Conservation (phyloP, 2,888 invertebrate genomes). For the Parapristionchus giblindavisi region DNA sequence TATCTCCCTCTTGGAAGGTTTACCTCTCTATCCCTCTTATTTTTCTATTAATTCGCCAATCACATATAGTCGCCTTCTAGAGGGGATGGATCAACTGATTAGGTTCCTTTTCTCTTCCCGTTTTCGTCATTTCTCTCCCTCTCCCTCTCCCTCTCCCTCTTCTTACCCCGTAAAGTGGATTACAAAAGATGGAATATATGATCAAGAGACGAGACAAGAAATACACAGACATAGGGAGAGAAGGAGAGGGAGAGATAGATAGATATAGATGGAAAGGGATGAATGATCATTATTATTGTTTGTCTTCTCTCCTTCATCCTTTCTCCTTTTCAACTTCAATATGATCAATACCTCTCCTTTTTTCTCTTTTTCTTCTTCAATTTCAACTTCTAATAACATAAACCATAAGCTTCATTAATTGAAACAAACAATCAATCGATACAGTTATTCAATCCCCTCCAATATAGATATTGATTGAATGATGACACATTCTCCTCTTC, state of each 20-base stretch:
- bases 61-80: too few relatives aligned
- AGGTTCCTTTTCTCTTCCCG: not conserved
- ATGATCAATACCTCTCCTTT: too few relatives aligned
- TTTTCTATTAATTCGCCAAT: not conserved
- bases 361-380: too few relatives aligned
- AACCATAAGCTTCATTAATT: too few relatives aligned
- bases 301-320: not conserved
- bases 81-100: too few relatives aligned
- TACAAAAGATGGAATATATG: too few relatives aligned
- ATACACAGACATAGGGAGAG: not conserved
- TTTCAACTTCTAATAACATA: too few relatives aligned
- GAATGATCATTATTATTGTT: not conserved
- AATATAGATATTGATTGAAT: too few relatives aligned
- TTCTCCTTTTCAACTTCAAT: not conserved
- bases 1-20: not conserved
- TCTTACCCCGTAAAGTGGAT: not conserved
- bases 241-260: too few relatives aligned
- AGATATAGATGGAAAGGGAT: not conserved
- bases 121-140: not conserved
- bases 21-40: not conserved
- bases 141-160: not conserved
- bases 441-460: too few relatives aligned
- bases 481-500: too few relatives aligned
- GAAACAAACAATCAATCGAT: too few relatives aligned
- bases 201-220: not conserved